A percentile compares a stretch with the other conserved stretches of the same genome.
phyloP scores from a whole-genome alignment of 2,797 vertebrate genomes.

The Phyllotis vaccarum region DNA sequence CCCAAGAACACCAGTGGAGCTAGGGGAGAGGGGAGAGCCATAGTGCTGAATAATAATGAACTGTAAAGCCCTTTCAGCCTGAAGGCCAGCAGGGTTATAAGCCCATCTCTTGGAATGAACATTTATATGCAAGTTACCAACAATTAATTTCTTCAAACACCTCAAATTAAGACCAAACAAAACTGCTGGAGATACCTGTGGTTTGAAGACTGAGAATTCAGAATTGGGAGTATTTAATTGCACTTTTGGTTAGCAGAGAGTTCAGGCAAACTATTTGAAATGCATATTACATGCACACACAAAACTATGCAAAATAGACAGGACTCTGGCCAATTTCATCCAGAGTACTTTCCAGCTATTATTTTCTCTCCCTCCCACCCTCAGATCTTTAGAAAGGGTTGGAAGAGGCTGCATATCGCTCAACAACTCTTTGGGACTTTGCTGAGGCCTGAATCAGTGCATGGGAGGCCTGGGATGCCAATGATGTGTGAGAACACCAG shows the following conservation, averaged over 20 bases:
- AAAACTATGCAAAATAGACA: conserved; percentile 12
- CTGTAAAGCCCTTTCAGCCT: neutral
- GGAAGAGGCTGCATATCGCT: neutral
- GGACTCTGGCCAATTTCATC: conserved; percentile 22
- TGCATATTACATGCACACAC: neutral
- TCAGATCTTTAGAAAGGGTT: neutral
- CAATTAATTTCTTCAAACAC: neutral
- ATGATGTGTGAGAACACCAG: neutral
- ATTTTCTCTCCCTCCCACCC: neutral
- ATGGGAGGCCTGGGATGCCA: neutral
- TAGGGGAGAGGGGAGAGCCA: neutral
- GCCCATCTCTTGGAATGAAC: neutral
- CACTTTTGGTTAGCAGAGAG: neutral
- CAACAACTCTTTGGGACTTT: neutral
- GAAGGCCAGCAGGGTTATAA: neutral
- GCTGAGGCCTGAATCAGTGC: neutral
- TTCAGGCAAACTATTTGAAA: conserved; percentile 49
- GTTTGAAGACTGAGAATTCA: neutral
- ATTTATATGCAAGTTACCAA: neutral
- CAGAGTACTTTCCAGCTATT: conserved; percentile 24
- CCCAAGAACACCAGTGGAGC: neutral
- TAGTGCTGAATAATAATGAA: neutral
- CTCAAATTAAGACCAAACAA: neutral
- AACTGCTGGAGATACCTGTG: neutral
- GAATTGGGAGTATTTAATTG: neutral